Evolutionary conservation across 2,888 invertebrate species (phyloP), one percentile per base, ranked within the genome.

Genomic region (Tinea trinotella): DNA sequence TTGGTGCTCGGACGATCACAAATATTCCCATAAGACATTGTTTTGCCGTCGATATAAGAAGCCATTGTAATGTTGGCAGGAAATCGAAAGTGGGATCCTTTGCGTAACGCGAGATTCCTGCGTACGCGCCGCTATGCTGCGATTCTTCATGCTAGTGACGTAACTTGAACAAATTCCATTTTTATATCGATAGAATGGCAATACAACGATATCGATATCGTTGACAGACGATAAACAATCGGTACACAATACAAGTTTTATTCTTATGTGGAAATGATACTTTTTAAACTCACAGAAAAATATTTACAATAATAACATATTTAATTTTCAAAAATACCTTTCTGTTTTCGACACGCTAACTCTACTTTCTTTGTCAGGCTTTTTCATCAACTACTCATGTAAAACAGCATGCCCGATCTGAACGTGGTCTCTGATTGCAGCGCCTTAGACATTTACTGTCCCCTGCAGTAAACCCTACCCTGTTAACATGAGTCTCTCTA

Each of bases 91-190:
- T 76, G 67, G 70, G 61, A 70, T 71, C 60, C 64, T 66, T 69
- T 68, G 79, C 77, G 81, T 82, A 80, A 82, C 76, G 74, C 77
- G 67, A 77, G 77, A 72, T 72, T 70, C 74, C 66, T 63, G 66
- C 66, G 74, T 75, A 74, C 76, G 76, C 75, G 71, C 64, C 62
- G 76, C 73, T 74, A 77, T 81, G 76, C 72, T 61, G 60, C 64
- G 65, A 72, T 77, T 73, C 69, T 62, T 59, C 60, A 55, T 56
- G 62, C 62, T 72, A 77, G 78, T 57, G 73, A 61, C 61, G 72
- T 40, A 13, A 18, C 12, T 12, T 48, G 9, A 18, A 10, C 18
- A 17, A 18, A 19, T 17, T 18, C 18, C 17, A 3, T 18, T 40
- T 48, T 48, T 17, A 9, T 48, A 48, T 48, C 48, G 18, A 48